A percentile compares a stretch with the other conserved stretches of the same genome.
These are phyloP conservation scores for Microcebus lehilahytsara DNA, from an alignment of 2,113 vertebrate genomes.

Conservation along the genomic window DNA sequence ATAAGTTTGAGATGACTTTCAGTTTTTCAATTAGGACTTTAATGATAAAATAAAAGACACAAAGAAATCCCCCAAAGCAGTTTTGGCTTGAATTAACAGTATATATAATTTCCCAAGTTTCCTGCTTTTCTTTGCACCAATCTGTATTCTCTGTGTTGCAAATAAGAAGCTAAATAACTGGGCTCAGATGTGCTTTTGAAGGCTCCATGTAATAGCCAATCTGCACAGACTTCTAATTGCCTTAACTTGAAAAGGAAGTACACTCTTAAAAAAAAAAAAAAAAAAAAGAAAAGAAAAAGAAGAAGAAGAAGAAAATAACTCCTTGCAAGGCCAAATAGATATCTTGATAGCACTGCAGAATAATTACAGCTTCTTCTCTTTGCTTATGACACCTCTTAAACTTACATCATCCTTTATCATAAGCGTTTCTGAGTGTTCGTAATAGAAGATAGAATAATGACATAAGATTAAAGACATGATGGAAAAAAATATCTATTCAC, in stretches of 20 bases:
- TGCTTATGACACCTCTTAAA: background rate
- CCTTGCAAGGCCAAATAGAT: constrained; percentile 16
- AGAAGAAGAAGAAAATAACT: background rate
- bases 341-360: background rate
- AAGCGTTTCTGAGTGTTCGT: background rate
- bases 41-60: background rate
- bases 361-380: constrained; percentile 52
- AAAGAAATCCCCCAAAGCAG: background rate
- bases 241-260: constrained; percentile 43
- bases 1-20: background rate
- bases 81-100: background rate
- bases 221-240: constrained; percentile 26
- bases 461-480: constrained; percentile 5
- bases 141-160: background rate
- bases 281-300: background rate
- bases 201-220: background rate
- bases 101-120: background rate
- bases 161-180: background rate
- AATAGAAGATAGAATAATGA: background rate
- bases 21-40: background rate
- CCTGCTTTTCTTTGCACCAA: background rate
- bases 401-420: background rate
- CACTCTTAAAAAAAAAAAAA: background rate
- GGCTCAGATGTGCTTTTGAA: constrained; percentile 30
- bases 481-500: background rate